phyloP scores from a whole-genome alignment of 2,888 invertebrate genomes.

The Synanthedon myopaeformis region DNA sequence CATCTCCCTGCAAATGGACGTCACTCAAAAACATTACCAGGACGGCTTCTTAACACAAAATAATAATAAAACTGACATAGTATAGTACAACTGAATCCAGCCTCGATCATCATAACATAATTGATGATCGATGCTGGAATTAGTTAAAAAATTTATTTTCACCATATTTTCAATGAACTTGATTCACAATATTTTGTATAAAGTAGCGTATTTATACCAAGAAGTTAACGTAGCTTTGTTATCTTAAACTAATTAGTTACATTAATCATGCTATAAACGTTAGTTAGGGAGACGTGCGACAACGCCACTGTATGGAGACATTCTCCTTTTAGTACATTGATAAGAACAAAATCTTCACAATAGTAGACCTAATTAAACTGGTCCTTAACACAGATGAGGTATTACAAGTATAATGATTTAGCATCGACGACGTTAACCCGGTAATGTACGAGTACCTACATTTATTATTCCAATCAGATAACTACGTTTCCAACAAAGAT shows the following conservation, averaged over 20 bases:
- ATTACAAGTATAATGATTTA: conserved; percentile 25
- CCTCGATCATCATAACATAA: too few relatives aligned
- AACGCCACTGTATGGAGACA: neutral
- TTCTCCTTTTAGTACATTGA: conserved; percentile 20
- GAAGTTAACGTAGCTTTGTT: neutral
- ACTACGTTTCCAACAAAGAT: conserved; percentile 1
- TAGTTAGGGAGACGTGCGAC: neutral
- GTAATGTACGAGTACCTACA: conserved; percentile 19
- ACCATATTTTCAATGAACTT: too few relatives aligned
- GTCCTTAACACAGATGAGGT: conserved; percentile 29
- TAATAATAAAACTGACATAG: too few relatives aligned
- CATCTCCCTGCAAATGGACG: too few relatives aligned
- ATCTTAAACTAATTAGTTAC: neutral
- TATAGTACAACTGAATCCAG: too few relatives aligned
- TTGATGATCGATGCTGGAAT: too few relatives aligned
- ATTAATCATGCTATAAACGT: neutral
- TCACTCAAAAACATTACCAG: too few relatives aligned
- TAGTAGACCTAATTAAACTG: conserved; percentile 15
- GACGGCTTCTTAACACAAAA: too few relatives aligned
- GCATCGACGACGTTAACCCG: conserved; percentile 26
- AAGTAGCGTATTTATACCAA: neutral
- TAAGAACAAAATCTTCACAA: conserved; percentile 33
- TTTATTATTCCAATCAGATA: conserved; percentile 17
- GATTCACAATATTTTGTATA: too few relatives aligned
- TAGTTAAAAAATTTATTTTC: too few relatives aligned